These are phyloP conservation scores for Chamaea fasciata DNA, from an alignment of 2,113 vertebrate species.

Conservation along the genomic window DNA sequence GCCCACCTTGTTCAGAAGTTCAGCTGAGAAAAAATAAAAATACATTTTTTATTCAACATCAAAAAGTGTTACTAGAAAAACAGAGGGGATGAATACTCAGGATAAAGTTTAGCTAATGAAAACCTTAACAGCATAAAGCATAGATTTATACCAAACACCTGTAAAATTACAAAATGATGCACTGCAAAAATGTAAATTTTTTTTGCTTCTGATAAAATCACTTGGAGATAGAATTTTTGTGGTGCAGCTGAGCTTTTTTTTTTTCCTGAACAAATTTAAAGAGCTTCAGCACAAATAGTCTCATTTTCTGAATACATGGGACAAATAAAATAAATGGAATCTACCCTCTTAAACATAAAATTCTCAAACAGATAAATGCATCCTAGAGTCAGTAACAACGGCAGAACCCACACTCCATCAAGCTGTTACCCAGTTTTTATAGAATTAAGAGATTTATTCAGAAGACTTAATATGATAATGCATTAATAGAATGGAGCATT, in stretches of 20 bases:
- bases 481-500: constrained; percentile 25
- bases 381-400: neutral
- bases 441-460: constrained; percentile 25
- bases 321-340: neutral
- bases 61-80: neutral
- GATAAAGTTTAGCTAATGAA: neutral
- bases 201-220: neutral
- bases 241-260: neutral
- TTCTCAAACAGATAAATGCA: neutral
- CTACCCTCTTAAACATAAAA: neutral
- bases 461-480: constrained; percentile 7
- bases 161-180: neutral
- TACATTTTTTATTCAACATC: neutral
- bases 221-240: neutral
- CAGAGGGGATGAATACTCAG: neutral
- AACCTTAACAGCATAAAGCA: neutral
- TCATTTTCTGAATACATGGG: neutral
- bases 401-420: neutral
- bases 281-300: neutral
- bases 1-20: neutral
- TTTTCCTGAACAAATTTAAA: neutral
- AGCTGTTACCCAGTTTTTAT: neutral
- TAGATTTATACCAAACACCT: neutral
- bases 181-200: neutral
- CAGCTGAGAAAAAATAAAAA: neutral